Evolutionary conservation across 2,113 vertebrate genomes (phyloP).

Genomic region (Malurus cyaneus): DNA sequence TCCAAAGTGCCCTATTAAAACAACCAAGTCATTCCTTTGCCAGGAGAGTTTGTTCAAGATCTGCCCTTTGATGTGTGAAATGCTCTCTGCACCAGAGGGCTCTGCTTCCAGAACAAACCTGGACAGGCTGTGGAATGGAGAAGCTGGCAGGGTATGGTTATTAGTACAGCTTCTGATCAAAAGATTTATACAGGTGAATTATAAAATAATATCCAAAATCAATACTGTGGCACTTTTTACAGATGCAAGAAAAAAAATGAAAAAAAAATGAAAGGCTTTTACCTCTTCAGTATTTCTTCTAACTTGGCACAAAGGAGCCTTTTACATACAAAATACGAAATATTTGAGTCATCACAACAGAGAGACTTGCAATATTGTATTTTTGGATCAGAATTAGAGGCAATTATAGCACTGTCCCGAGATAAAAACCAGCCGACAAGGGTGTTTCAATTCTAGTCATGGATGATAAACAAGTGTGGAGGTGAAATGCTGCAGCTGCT

Average conservation of each 20-base stretch:
- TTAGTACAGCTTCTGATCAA: not conserved
- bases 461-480: conserved; percentile 30
- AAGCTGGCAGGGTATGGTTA: not conserved
- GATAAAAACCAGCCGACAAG: not conserved
- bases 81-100: not conserved
- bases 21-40: not conserved
- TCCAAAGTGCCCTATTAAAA: not conserved
- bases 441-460: conserved; percentile 43
- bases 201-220: not conserved
- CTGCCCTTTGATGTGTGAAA: not conserved
- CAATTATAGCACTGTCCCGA: not conserved
- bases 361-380: not conserved
- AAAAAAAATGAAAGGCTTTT: not conserved
- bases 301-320: not conserved
- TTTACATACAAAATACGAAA: not conserved
- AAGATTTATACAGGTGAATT: not conserved
- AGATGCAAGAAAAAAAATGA: not conserved
- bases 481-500: conserved; percentile 50
- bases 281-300: not conserved
- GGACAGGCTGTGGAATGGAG: not conserved
- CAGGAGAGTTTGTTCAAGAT: not conserved
- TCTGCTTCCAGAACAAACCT: not conserved
- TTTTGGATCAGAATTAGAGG: not conserved
- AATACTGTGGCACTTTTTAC: not conserved
- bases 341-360: not conserved